A percentile compares a stretch with the other conserved stretches of the same genome.
Conservation (phyloP, 2,113 vertebrate species). For the Nanger granti region DNA sequence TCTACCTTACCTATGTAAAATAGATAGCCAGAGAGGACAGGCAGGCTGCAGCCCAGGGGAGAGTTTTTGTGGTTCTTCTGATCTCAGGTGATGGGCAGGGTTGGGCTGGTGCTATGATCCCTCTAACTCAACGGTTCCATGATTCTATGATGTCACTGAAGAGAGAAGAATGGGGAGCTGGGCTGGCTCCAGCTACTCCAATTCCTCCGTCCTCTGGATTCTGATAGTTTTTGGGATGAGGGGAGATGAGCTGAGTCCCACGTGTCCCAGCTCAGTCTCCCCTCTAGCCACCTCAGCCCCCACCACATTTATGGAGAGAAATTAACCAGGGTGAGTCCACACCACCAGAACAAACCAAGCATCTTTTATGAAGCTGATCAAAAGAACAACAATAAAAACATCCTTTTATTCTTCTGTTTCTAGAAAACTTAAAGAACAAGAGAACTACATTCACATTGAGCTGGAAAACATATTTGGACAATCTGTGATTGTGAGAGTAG, state of each 20-base stretch:
- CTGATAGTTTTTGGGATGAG: slow-evolving; percentile 37
- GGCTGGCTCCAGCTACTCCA: not conserved
- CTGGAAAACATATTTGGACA: slow-evolving; percentile 70
- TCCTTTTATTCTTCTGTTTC: slow-evolving; percentile 26
- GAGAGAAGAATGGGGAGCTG: slow-evolving; percentile 26
- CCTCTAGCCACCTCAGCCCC: slow-evolving; percentile 41
- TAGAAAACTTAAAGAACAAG: slow-evolving; percentile 79
- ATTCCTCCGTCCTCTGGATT: slow-evolving; percentile 22
- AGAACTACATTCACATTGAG: slow-evolving; percentile 42
- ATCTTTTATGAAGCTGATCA: not conserved
- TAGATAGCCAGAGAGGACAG: not conserved
- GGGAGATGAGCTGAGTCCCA: slow-evolving; percentile 48
- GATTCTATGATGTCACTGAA: slow-evolving; percentile 64
- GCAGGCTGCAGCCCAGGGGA: not conserved
- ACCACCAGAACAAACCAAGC: not conserved
- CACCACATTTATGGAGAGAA: slow-evolving; percentile 43
- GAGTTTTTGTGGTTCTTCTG: not conserved
- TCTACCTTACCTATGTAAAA: not conserved
- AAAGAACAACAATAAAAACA: not conserved
- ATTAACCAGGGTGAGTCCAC: slow-evolving; percentile 53
- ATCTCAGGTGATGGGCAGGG: not conserved
- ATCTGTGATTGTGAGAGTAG: not conserved
- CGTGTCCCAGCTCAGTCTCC: slow-evolving; percentile 46
- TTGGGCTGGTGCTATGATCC: not conserved
- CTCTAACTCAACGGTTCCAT: not conserved